Evolutionary conservation across 2,888 invertebrate genomes (phyloP).

Genomic region (Coenonympha arcania): DNA sequence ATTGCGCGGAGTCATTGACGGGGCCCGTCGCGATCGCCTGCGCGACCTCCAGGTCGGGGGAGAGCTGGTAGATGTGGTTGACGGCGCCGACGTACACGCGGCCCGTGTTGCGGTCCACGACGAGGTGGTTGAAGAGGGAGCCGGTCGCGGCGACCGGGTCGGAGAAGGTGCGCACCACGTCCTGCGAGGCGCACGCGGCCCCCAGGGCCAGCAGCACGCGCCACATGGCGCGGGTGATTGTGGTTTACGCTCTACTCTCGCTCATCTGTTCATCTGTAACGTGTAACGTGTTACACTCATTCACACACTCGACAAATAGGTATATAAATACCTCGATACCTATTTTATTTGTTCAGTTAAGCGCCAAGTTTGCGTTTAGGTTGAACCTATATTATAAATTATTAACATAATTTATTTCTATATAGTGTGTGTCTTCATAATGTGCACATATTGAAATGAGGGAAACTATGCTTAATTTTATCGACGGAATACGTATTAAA

Average conservation of each 20-base stretch:
- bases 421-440: too few relatives aligned
- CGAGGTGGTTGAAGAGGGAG: constrained; percentile 89
- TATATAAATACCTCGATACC: constrained; percentile 62
- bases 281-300: constrained; percentile 70
- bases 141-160: constrained; percentile 76
- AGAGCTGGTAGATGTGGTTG: constrained; percentile 92
- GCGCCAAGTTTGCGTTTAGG: too few relatives aligned
- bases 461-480: too few relatives aligned
- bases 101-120: constrained; percentile 93
- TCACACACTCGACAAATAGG: constrained; percentile 63
- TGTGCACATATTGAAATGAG: too few relatives aligned
- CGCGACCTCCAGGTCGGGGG: constrained; percentile 86
- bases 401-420: too few relatives aligned
- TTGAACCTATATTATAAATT: too few relatives aligned
- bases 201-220: constrained; percentile 74
- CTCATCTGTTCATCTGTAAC: constrained; percentile 68
- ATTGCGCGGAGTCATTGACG: constrained; percentile 89
- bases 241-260: constrained; percentile 64
- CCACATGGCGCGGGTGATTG: constrained; percentile 72
- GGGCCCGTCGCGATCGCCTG: constrained; percentile 88
- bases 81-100: constrained; percentile 91
- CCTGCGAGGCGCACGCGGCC: constrained; percentile 73
- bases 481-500: too few relatives aligned
- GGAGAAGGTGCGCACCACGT: constrained; percentile 80
- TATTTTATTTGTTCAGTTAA: too few relatives aligned